Evolutionary conservation across 2,797 vertebrate genomes (phyloP).

Genomic region (Dendrocincla fuliginosa): DNA sequence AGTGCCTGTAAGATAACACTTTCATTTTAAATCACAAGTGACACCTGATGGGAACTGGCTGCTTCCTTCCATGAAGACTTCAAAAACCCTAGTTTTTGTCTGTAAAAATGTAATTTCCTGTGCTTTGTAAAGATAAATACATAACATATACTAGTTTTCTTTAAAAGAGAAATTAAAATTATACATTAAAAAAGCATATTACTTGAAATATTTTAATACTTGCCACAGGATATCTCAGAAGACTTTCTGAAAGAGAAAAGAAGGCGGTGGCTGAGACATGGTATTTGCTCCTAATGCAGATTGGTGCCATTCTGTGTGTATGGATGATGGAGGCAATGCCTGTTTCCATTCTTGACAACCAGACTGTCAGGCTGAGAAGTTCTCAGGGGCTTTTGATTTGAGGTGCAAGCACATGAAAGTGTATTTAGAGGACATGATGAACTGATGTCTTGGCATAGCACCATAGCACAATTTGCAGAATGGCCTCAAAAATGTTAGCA

Average conservation of each 20-base stretch:
- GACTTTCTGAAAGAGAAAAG: not conserved
- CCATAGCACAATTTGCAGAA: not conserved
- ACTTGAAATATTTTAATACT: not conserved
- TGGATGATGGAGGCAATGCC: not conserved
- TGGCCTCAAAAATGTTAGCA: not conserved
- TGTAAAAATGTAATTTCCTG: not conserved
- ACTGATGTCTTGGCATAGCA: not conserved
- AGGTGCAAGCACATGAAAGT: not conserved
- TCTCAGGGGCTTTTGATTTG: not conserved
- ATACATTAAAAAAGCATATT: accelerated
- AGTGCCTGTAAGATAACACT: not conserved
- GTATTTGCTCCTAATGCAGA: not conserved
- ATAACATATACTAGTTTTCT: not conserved
- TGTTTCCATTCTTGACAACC: not conserved
- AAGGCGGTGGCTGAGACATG: not conserved
- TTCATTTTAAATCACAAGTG: not conserved
- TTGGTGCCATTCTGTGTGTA: not conserved
- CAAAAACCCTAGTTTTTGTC: not conserved
- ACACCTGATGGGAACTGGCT: not conserved
- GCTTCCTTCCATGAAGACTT: not conserved
- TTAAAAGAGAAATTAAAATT: not conserved
- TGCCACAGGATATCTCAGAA: not conserved
- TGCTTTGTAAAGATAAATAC: not conserved
- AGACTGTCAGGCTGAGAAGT: not conserved
- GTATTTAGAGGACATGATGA: not conserved